Percentiles rank a stretch among this genome's conserved stretches.
Evolutionary conservation across 2,888 invertebrate genomes (phyloP).

Genomic region (Mythimna vitellina): DNA sequence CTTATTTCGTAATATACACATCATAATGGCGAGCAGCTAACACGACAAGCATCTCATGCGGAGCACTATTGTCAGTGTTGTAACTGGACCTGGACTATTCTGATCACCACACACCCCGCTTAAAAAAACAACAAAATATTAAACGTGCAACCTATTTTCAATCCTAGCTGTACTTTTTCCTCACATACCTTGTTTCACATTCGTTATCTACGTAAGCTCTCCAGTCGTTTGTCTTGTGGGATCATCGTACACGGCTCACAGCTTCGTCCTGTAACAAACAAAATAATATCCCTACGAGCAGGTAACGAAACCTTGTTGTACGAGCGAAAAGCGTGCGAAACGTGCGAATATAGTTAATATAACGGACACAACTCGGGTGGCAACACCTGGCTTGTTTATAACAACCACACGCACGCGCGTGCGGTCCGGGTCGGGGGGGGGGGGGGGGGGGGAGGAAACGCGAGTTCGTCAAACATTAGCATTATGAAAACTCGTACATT

Average conservation of each 20-base stretch:
- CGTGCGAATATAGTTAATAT: constrained; percentile 4
- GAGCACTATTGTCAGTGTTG: neutral
- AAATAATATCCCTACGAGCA: constrained; percentile 2
- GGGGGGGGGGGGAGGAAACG: neutral
- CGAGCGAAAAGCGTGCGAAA: constrained; percentile 12
- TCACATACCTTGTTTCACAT: neutral
- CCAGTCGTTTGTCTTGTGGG: constrained; percentile 17
- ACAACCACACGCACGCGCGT: constrained; percentile 10
- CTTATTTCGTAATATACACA: neutral
- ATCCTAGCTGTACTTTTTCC: neutral
- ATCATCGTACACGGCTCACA: constrained; percentile 1
- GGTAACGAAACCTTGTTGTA: neutral
- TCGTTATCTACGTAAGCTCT: constrained; percentile 18
- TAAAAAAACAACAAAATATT: neutral
- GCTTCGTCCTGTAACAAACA: neutral
- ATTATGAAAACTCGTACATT: constrained; percentile 32
- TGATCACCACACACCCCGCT: neutral
- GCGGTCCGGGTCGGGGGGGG: neutral
- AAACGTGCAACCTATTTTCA: neutral
- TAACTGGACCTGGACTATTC: too few species aligned
- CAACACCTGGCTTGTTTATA: constrained; percentile 35
- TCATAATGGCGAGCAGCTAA: neutral
- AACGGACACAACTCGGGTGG: neutral
- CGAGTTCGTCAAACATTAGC: constrained; percentile 33
- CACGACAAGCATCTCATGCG: neutral